Percentiles rank a stretch among this genome's conserved stretches.
These are phyloP conservation scores for Pteronotus mesoamericanus DNA, from an alignment of 2,797 vertebrate genomes.

Conservation along the genomic window DNA sequence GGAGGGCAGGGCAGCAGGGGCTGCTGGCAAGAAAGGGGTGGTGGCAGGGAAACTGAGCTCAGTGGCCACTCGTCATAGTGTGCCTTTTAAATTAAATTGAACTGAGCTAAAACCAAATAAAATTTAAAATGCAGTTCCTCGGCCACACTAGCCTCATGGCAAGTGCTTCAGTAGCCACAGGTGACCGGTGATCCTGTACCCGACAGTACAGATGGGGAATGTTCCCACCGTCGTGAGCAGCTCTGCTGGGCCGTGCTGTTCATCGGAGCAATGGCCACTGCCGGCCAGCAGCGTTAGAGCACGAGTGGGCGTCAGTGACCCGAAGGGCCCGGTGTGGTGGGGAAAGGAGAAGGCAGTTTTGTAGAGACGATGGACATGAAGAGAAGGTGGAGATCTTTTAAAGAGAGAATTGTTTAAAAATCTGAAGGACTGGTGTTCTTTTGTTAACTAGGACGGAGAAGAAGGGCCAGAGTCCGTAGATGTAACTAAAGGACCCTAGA, in stretches of 20 bases:
- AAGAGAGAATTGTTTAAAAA: neutral
- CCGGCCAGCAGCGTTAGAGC: neutral
- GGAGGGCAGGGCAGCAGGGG: neutral
- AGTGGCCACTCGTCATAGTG: neutral
- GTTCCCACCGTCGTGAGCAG: neutral
- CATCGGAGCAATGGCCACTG: neutral
- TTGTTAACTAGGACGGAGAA: neutral
- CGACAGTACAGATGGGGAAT: neutral
- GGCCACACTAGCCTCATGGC: neutral
- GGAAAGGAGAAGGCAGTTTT: neutral
- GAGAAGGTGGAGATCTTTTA: neutral
- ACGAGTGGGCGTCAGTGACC: neutral
- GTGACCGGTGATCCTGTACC: too few relatives aligned
- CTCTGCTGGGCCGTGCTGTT: too few relatives aligned
- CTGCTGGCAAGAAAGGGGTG: neutral
- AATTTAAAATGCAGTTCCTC: neutral
- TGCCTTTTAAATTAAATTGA: neutral
- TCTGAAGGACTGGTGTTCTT: neutral
- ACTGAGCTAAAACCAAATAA: neutral
- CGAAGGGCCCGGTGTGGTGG: fast-evolving
- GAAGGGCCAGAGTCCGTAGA: neutral
- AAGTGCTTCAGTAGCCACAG: neutral
- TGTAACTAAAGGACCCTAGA: neutral
- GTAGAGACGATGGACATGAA: neutral
- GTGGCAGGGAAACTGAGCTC: neutral